Evolutionary conservation across 2,113 vertebrate genomes (phyloP).

Genomic region (Sialia sialis): DNA sequence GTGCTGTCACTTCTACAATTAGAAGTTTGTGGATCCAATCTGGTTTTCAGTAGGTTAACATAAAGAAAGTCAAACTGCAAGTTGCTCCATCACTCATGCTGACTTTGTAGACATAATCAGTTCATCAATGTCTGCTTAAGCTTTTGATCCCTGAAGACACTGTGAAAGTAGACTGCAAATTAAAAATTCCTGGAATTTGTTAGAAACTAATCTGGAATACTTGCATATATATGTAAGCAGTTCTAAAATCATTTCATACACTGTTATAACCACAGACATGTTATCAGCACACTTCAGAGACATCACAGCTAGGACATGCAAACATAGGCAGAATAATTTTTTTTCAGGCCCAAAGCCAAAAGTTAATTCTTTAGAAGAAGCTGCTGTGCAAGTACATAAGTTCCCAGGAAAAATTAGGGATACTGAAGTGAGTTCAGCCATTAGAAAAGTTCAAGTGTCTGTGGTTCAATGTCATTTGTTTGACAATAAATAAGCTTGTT

Average conservation of each 20-base stretch:
- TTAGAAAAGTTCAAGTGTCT: background rate
- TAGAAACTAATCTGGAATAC: background rate
- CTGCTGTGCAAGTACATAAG: background rate
- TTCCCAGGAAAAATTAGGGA: background rate
- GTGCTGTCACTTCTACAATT: background rate
- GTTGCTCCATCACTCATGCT: background rate
- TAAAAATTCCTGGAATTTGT: background rate
- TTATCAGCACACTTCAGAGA: background rate
- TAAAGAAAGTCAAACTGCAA: background rate
- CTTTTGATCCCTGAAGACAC: background rate
- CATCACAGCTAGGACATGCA: background rate
- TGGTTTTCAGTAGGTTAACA: background rate
- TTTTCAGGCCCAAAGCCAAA: background rate
- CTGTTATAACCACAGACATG: background rate
- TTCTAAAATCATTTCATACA: background rate
- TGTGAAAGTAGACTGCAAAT: background rate
- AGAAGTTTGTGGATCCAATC: background rate
- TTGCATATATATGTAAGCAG: background rate
- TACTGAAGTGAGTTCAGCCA: background rate
- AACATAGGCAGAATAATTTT: background rate
- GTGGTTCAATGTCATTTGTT: background rate
- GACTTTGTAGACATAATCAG: background rate
- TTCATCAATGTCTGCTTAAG: conserved; percentile 12
- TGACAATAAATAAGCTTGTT: background rate
- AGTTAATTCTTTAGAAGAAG: background rate